phyloP scores from a whole-genome alignment of 2,113 vertebrate species.

The Cynoglossus semilaevis region DNA sequence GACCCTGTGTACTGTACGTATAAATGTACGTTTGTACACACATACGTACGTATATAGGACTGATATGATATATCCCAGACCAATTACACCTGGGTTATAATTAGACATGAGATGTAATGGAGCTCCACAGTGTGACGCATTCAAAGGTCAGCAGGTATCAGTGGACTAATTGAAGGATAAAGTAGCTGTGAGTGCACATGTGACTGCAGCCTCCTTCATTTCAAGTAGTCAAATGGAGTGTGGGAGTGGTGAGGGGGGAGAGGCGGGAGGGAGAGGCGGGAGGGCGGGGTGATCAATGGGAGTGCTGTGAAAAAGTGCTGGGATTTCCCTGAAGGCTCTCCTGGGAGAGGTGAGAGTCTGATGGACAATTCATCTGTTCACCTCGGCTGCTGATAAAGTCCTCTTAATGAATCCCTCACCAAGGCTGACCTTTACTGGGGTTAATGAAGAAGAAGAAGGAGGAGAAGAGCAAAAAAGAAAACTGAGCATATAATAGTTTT shows the following conservation, averaged over 20 bases:
- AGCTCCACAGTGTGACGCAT: background rate
- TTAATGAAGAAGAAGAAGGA: slow-evolving; percentile 6
- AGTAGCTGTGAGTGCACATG: background rate
- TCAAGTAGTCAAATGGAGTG: no score
- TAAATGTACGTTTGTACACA: no score
- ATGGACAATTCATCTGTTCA: slow-evolving; percentile 31
- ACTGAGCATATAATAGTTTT: background rate
- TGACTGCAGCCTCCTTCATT: background rate
- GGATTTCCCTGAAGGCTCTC: slow-evolving; percentile 9
- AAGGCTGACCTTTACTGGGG: slow-evolving; percentile 20
- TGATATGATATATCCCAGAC: no score
- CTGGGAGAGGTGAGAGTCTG: slow-evolving; percentile 5
- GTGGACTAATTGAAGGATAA: slow-evolving; percentile 3
- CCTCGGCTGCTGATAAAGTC: slow-evolving; percentile 5
- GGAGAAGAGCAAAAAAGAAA: background rate
- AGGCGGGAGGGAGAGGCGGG: no score
- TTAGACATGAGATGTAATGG: background rate
- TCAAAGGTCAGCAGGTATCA: slow-evolving; percentile 15
- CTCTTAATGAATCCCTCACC: slow-evolving; percentile 16
- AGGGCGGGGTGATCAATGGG: slow-evolving; percentile 1
- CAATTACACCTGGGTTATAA: background rate
- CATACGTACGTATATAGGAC: no score
- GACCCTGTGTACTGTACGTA: no score
- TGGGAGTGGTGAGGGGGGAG: background rate
- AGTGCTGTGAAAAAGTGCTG: slow-evolving; percentile 6